Percentiles rank a stretch among this genome's conserved stretches.
Evolutionary conservation across 2,888 invertebrate species (phyloP).

Genomic region (Scaptomyza cyrtandrae): DNA sequence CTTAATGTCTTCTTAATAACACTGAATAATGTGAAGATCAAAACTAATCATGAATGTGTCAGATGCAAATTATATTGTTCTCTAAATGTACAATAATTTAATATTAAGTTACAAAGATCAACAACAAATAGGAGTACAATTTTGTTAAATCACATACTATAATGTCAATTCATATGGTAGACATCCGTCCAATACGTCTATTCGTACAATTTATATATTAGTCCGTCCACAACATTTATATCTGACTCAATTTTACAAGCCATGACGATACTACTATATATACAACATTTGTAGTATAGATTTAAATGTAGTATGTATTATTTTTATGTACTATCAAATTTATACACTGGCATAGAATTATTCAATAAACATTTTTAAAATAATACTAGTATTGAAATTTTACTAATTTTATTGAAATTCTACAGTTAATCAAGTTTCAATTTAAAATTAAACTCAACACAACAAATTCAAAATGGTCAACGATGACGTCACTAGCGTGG

Average conservation of each 20-base stretch:
- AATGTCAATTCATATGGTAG: constrained; percentile 4
- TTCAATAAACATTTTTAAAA: constrained; percentile 45
- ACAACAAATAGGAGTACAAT: constrained; percentile 27
- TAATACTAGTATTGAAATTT: too few relatives aligned
- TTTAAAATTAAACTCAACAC: constrained; percentile 20
- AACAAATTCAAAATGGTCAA: constrained; percentile 7
- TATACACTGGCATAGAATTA: constrained; percentile 34
- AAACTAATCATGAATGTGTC: constrained; percentile 18
- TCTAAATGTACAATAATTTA: constrained; percentile 45
- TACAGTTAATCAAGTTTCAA: neutral
- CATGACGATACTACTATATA: constrained; percentile 33
- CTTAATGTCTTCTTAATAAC: constrained; percentile 37
- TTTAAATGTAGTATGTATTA: constrained; percentile 32
- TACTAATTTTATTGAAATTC: neutral
- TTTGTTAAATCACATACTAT: constrained; percentile 11
- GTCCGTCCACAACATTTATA: constrained; percentile 40
- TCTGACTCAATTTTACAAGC: constrained; percentile 36
- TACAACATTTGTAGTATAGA: constrained; percentile 16
- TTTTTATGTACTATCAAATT: constrained; percentile 33
- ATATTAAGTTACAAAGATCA: constrained; percentile 35
- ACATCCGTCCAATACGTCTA: constrained; percentile 24
- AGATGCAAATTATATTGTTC: constrained; percentile 25
- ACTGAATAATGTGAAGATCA: neutral
- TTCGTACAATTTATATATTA: constrained; percentile 29
- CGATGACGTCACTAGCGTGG: constrained; percentile 29